Conservation (phyloP, 2,113 vertebrate genomes). For the Cervus canadensis region DNA sequence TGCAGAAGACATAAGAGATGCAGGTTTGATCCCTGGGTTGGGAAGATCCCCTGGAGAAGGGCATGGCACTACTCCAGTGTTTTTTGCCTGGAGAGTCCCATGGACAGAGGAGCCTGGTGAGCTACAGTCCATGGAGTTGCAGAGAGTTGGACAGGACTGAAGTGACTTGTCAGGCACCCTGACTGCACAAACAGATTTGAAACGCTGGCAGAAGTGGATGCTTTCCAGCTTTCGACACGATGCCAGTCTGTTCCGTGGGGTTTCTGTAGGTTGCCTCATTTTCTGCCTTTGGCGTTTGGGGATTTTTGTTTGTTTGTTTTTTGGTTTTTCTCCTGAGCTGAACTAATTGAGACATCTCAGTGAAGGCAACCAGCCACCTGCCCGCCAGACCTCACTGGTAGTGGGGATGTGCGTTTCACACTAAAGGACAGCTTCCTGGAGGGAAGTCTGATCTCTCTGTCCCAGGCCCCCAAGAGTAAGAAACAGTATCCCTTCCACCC, state of each 20-base stretch:
- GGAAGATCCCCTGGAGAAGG: not conserved
- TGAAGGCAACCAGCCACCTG: not conserved
- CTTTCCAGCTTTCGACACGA: constrained; percentile 31
- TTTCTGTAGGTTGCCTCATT: constrained; percentile 35
- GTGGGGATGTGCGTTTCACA: not conserved
- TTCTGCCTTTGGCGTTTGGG: not conserved
- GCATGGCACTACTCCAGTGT: not conserved
- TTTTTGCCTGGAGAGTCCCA: not conserved
- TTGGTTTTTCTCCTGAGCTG: not conserved
- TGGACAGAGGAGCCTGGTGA: not conserved
- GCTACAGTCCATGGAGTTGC: not conserved
- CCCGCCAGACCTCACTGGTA: not conserved
- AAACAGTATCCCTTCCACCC: not conserved
- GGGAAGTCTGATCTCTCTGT: not conserved
- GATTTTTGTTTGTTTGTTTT: not conserved
- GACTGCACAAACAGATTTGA: constrained; percentile 55
- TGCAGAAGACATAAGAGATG: not conserved
- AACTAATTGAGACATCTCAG: constrained; percentile 53
- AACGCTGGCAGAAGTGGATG: constrained; percentile 49
- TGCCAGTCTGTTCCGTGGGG: constrained; percentile 59
- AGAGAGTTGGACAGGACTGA: not conserved
- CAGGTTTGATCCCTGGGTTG: not conserved
- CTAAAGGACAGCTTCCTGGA: not conserved
- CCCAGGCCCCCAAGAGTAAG: not conserved
- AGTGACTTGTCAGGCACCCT: not conserved